These are phyloP conservation scores for Mesorhabditis spiculigera DNA, from an alignment of 2,888 invertebrate genomes.

Conservation along the genomic window DNA sequence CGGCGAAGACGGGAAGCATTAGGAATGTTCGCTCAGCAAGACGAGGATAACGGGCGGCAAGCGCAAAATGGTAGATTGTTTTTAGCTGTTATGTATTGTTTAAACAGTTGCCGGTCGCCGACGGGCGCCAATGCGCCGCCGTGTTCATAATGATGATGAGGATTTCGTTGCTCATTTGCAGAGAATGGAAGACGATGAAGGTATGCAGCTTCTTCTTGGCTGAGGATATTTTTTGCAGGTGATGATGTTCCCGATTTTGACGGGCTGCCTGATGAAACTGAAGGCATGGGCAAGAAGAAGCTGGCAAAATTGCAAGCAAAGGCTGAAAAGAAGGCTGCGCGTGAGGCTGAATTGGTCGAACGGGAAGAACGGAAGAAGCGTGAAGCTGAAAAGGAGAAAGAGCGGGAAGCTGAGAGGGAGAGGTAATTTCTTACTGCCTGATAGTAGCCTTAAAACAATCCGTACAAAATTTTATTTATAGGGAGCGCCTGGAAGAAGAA, in stretches of 20 bases:
- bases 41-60: conserved; percentile 21
- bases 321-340: conserved; percentile 47
- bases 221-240: conserved; percentile 18
- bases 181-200: conserved; percentile 15
- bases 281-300: conserved; percentile 56
- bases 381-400: conserved; percentile 44
- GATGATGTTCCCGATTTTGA: not conserved
- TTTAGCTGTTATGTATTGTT: not conserved
- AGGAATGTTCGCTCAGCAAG: conserved; percentile 35
- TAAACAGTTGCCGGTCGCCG: conserved; percentile 40
- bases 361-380: conserved; percentile 52
- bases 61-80: conserved; percentile 25
- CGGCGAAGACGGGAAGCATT: conserved; percentile 28
- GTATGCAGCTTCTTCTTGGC: conserved; percentile 1
- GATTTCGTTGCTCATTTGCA: conserved; percentile 33
- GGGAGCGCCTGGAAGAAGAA: conserved; percentile 36
- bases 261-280: conserved; percentile 14
- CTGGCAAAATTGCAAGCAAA: conserved; percentile 55
- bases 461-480: conserved; percentile 7
- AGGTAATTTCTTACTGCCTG: conserved; percentile 3
- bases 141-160: conserved; percentile 32
- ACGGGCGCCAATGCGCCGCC: conserved; percentile 28
- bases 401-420: conserved; percentile 42
- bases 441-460: not conserved
- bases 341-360: conserved; percentile 52